A percentile compares a stretch with the other conserved stretches of the same genome.
phyloP scores from a whole-genome alignment of 2,113 vertebrate species.

The Falcunculus frontatus region DNA sequence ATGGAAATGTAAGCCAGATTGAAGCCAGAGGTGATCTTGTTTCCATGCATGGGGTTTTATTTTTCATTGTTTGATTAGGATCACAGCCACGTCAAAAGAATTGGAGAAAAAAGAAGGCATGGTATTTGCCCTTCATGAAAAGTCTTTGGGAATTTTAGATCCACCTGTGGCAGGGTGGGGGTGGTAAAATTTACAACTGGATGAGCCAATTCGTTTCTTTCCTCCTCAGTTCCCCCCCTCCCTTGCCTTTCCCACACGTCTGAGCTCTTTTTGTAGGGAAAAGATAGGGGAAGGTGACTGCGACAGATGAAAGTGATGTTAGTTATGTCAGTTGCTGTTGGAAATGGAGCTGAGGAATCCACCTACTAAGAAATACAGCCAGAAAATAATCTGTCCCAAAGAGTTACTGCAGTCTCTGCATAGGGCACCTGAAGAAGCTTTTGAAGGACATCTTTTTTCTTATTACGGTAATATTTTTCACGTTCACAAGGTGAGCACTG shows the following conservation, averaged over 20 bases:
- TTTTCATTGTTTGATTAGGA: constrained; percentile 22
- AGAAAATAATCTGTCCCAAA: constrained; percentile 54
- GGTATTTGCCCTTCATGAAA: not conserved
- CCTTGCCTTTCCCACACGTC: not conserved
- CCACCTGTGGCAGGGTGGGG: not conserved
- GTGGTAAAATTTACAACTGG: not conserved
- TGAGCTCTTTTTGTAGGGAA: not conserved
- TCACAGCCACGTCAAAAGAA: not conserved
- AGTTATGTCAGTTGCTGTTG: constrained; percentile 36
- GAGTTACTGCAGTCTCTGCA: constrained; percentile 51
- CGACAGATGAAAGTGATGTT: constrained; percentile 23
- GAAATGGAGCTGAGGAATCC: constrained; percentile 13
- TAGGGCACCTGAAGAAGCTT: constrained; percentile 42
- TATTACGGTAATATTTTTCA: constrained; percentile 62
- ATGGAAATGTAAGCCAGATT: constrained; percentile 16
- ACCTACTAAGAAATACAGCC: constrained; percentile 37
- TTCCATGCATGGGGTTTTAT: not conserved
- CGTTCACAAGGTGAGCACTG: constrained; percentile 48
- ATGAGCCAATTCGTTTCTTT: not conserved
- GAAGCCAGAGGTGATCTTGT: constrained; percentile 46
- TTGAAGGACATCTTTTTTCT: constrained; percentile 56
- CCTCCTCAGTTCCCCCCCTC: not conserved
- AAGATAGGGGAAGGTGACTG: constrained; percentile 40
- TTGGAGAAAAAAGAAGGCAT: not conserved
- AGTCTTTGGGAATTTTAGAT: not conserved